Conservation (phyloP, 1,140 invertebrate species). For the Drosophila bifasciata region DNA sequence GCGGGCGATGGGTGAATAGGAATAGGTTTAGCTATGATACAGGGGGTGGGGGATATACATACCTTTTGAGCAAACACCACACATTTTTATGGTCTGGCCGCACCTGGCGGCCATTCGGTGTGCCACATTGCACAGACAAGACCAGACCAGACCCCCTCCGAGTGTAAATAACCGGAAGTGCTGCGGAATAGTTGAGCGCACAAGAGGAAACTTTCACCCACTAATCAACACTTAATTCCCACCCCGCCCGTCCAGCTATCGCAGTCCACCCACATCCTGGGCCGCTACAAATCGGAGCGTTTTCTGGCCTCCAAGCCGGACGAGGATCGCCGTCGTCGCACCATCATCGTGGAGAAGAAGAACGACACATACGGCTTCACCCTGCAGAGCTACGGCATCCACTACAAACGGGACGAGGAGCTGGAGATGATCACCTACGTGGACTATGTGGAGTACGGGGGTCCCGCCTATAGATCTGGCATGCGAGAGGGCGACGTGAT, state of each 20-base stretch:
- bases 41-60: constrained; percentile 2
- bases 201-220: constrained; percentile 38
- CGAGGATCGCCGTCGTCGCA: constrained; percentile 92
- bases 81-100: constrained; percentile 45
- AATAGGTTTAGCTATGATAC: constrained; percentile 32
- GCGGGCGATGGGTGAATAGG: not conserved
- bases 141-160: not conserved
- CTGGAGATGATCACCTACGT: constrained; percentile 97
- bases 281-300: constrained; percentile 92
- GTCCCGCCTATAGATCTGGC: constrained; percentile 94
- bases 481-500: constrained; percentile 98
- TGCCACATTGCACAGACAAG: constrained; percentile 52
- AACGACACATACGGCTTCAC: constrained; percentile 97
- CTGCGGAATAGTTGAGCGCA: constrained; percentile 43
- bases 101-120: constrained; percentile 54
- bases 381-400: constrained; percentile 96
- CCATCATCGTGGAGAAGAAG: constrained; percentile 96
- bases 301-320: constrained; percentile 90
- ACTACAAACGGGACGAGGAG: constrained; percentile 93
- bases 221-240: constrained; percentile 27
- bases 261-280: constrained; percentile 88
- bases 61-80: not conserved
- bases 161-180: constrained; percentile 50
- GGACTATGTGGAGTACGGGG: constrained; percentile 96
- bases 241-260: constrained; percentile 54